Percentiles rank a stretch among this genome's conserved stretches.
Conservation (phyloP, 2,888 invertebrate species). For the Platycnemis pennipes region DNA sequence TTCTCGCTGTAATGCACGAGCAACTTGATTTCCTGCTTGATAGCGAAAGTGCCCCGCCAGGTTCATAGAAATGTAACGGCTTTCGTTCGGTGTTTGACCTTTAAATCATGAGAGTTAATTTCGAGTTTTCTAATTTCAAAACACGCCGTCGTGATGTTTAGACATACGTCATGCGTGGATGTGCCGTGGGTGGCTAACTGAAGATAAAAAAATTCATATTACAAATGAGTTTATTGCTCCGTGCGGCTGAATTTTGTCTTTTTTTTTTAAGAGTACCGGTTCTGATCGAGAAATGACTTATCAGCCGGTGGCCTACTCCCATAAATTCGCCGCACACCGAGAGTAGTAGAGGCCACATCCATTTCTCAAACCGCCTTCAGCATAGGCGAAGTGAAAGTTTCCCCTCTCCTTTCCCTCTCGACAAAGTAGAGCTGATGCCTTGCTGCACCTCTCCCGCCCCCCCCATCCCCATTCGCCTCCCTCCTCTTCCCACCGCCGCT, state of each 20-base stretch:
- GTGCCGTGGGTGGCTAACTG: constrained; percentile 26
- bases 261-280: constrained; percentile 36
- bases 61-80: not conserved
- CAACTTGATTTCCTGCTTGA: not conserved
- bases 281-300: constrained; percentile 46
- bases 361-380: constrained; percentile 35
- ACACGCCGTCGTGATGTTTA: not conserved
- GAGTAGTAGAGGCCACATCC: not conserved
- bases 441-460: not conserved
- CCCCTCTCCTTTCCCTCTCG: not conserved
- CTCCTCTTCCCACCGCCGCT: not conserved
- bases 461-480: not conserved
- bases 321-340: not conserved
- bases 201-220: not conserved
- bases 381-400: constrained; percentile 37
- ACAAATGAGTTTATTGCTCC: constrained; percentile 48
- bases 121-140: constrained; percentile 37
- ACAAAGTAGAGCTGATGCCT: not conserved
- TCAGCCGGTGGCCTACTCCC: constrained; percentile 44
- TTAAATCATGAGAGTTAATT: constrained; percentile 15
- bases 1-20: not conserved
- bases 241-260: not conserved
- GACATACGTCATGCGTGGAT: not conserved
- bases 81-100: not conserved
- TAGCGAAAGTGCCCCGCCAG: not conserved